Base-by-base conservation (phyloP, 2,797 vertebrate genomes). In the Hipposideros larvatus region DNA sequence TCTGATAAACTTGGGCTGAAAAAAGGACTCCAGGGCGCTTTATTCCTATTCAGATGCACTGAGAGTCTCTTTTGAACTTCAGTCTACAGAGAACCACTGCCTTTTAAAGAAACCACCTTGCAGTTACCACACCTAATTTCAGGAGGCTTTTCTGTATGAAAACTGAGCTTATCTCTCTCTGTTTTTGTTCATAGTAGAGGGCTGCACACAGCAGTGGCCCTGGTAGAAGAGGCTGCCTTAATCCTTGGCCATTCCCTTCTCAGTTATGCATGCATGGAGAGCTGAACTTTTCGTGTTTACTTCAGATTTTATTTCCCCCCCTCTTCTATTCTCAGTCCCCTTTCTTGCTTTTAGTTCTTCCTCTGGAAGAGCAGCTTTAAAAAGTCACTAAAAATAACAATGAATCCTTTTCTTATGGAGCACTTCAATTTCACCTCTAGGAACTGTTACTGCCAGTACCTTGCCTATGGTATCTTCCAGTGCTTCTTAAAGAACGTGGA, bases 301-400 rank as follows among this genome's bases (percentile, higher is more conserved):
- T 61, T 79, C 48, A 43, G 5, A 31, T 75, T 90, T 90, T 84
- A n/a, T 59, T 90, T 85, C 66, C 16, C 19, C 24, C 26, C 34
- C 22, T 51, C 28, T 46, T 55, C 19, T 83, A 4, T 89, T 87
- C 37, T 94, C 48, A 51, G 63, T 51, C 13, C 7, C 57, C 11
- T 18, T 77, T 63, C 53, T 89, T 55, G 46, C 48, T 92, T 92
- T 96, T 46, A 73, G 91, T 83, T 88, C 68, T 91, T 91, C 41
- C 66, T 87, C 34, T 94, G 75, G 65, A 90, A 92, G 55, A 93
- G 28, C 26, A 43, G 43, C 71, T 95, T 87, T 68, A 41, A 89
- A 55, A 87, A 90, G 71, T 70, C 37, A 66, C 78, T 48, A 75
- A 79, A 53, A 10, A 37, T 53, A 91, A 79, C 21, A n/a, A 18